Evolutionary conservation across 2,888 invertebrate species (phyloP).

Genomic region (Abscondita cerata): DNA sequence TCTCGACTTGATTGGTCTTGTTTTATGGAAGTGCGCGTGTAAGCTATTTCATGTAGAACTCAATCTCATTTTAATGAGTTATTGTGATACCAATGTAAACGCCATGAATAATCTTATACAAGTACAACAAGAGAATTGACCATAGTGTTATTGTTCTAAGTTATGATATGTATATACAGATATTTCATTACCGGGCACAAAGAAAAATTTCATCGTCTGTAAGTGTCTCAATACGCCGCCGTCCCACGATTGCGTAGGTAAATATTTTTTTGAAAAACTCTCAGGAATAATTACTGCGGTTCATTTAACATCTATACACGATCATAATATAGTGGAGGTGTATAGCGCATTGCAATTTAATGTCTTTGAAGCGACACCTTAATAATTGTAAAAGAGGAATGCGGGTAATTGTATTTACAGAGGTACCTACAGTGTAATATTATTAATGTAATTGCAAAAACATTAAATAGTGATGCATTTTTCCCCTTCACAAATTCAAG

Average conservation of each 20-base stretch:
- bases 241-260: conserved; percentile 23
- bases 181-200: conserved; percentile 1
- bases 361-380: conserved; percentile 31
- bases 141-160: conserved; percentile 16
- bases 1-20: conserved; percentile 14
- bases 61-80: conserved; percentile 23
- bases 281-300: conserved; percentile 44
- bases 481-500: too few species aligned
- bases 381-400: background rate
- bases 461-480: too few species aligned
- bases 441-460: too few species aligned
- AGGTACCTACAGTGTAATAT: too few species aligned
- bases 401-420: too few species aligned
- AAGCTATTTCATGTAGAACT: conserved; percentile 15
- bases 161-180: conserved; percentile 2
- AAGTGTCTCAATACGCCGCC: background rate
- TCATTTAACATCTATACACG: conserved; percentile 47
- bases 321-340: conserved; percentile 47
- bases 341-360: conserved; percentile 42
- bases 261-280: conserved; percentile 33
- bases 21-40: conserved; percentile 12
- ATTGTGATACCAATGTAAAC: conserved; percentile 21
- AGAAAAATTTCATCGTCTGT: too few species aligned
- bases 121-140: conserved; percentile 1
- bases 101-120: conserved; percentile 15